Percentiles rank a stretch among this genome's conserved stretches.
phyloP scores from a whole-genome alignment of 2,797 vertebrate genomes.

The Phataginus tricuspis region DNA sequence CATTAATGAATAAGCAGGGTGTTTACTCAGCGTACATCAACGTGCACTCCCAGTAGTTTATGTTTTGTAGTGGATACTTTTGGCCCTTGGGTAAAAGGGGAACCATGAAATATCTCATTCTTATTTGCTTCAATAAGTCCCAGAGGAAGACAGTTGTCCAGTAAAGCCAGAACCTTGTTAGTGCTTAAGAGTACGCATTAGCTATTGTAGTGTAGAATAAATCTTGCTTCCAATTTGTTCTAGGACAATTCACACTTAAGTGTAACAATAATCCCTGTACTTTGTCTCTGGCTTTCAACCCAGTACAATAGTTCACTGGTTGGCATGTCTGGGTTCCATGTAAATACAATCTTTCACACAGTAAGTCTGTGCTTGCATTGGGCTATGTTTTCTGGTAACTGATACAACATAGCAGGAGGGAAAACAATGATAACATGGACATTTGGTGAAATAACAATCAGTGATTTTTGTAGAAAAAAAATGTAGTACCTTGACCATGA shows the following conservation, averaged over 20 bases:
- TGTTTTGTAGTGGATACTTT: neutral
- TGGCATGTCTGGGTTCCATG: neutral
- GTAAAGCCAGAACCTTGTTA: neutral
- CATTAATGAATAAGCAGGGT: conserved; percentile 24
- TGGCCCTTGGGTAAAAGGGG: neutral
- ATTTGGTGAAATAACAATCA: conserved; percentile 33
- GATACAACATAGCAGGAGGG: neutral
- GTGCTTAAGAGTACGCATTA: neutral
- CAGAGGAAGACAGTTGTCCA: neutral
- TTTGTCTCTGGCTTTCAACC: neutral
- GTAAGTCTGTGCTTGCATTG: neutral
- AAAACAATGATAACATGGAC: neutral
- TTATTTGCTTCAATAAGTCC: neutral
- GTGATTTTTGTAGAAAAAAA: neutral
- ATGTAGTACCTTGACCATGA: neutral
- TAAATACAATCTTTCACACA: conserved; percentile 17
- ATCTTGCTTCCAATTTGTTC: conserved; percentile 14
- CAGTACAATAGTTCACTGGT: neutral
- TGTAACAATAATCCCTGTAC: neutral
- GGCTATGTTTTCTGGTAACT: neutral
- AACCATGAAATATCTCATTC: neutral
- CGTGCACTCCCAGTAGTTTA: neutral
- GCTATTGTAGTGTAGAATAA: conserved; percentile 11
- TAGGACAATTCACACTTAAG: neutral
- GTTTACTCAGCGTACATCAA: neutral